phyloP scores from a whole-genome alignment of 2,888 invertebrate genomes.

The Drosophila sordidapex region DNA sequence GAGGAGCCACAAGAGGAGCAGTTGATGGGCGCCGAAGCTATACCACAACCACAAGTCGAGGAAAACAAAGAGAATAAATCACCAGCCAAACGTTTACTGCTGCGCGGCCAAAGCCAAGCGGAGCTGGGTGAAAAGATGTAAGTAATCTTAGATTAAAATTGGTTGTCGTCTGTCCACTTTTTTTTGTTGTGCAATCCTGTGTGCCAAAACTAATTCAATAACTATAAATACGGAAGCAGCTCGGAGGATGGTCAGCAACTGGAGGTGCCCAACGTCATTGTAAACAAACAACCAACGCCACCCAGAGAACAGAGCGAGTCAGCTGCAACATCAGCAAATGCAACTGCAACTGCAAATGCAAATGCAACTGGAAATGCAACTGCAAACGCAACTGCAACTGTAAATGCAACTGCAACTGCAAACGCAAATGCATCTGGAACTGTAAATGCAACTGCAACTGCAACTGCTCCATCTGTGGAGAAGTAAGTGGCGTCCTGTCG shows the following conservation, averaged over 20 bases:
- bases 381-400: constrained; percentile 31
- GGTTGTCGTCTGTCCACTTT: constrained; percentile 4
- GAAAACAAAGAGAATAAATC: constrained; percentile 83
- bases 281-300: constrained; percentile 81
- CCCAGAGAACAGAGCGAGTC: constrained; percentile 59
- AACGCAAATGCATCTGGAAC: too few species aligned
- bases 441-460: constrained; percentile 11
- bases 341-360: background rate
- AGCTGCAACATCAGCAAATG: constrained; percentile 32
- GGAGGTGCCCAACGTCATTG: constrained; percentile 69
- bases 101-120: constrained; percentile 83
- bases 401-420: fast-evolving
- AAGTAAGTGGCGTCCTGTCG: constrained; percentile 80
- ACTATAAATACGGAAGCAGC: constrained; percentile 43
- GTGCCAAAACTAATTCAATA: constrained; percentile 36
- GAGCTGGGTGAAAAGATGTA: constrained; percentile 83
- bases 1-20: constrained; percentile 60
- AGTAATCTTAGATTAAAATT: constrained; percentile 62
- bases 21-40: constrained; percentile 57
- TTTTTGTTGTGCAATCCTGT: constrained; percentile 20
- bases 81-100: constrained; percentile 66
- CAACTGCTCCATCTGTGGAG: constrained; percentile 66
- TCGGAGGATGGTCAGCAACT: constrained; percentile 52
- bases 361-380: background rate
- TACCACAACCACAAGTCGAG: constrained; percentile 53